Evolutionary conservation across 2,797 vertebrate genomes (phyloP), one percentile per base, ranked within the genome.

Genomic region (Limnodromus scolopaceus): DNA sequence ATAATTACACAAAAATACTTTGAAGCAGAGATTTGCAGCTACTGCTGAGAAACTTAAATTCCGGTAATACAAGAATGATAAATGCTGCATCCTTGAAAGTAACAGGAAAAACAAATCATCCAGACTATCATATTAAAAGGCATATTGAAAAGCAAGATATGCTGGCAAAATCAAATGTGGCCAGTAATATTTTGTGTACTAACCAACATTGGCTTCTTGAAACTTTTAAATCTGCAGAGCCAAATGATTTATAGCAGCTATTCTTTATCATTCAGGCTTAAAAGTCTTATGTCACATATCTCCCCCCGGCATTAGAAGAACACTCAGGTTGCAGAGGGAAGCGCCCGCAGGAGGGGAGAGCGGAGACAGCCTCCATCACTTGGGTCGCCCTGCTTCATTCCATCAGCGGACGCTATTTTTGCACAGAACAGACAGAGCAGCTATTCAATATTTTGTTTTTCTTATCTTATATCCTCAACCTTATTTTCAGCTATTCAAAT

Each of bases 231-330:
- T 83, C 84, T 87, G 79, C 75, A 60, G 68, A 85, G 87, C 23
- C 89, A 74, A 82, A 92, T 92, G 92, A 96, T 96, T 94, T 95
- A 94, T 86, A 70, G 92, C 72, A 87, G 88, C 86, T 86, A 66
- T 38, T 89, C 75, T 91, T 93, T 93, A 96, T 85, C 85, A 71
- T 57, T 77, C 92, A 55, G 80, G 45, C 68, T 96, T 87, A 7
- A 65, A 86, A 89, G 75, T 61, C 84, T 91, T n/a, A 45, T 54
- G 77, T 57, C 77, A 95, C 74, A 46, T 49, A 92, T 88, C 28
- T 18, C 30, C 45, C 46, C 61, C 17, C 11, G 55, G 81, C 81
- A 68, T 28, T 20, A 66, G 64, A 38, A 74, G 80, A 89, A 72
- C 46, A 25, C 28, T 54, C 69, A 34, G 84, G 34, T 25, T 69